These are phyloP conservation scores for Columbina picui DNA, from an alignment of 2,113 vertebrate genomes.

Conservation along the genomic window DNA sequence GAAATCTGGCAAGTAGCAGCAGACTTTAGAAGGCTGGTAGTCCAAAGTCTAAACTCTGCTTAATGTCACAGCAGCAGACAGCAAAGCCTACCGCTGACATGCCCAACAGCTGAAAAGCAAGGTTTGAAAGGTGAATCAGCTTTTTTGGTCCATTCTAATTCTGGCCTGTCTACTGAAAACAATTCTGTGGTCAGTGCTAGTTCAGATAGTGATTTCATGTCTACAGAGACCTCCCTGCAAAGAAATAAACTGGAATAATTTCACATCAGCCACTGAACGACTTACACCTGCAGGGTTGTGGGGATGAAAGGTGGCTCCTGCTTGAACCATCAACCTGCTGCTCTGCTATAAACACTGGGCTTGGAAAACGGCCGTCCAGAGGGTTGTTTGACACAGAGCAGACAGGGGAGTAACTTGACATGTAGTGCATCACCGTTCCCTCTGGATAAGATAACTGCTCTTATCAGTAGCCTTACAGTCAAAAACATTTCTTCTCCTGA, in stretches of 20 bases:
- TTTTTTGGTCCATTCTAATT: background rate
- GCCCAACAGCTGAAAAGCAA: background rate
- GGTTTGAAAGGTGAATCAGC: background rate
- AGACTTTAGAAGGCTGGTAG: background rate
- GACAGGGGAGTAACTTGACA: background rate
- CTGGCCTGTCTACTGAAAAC: background rate
- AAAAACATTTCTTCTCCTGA: background rate
- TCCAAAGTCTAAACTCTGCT: background rate
- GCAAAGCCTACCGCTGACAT: background rate
- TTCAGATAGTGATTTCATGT: background rate
- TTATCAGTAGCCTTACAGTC: background rate
- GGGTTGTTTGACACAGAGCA: background rate
- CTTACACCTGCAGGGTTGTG: background rate
- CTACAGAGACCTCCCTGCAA: background rate
- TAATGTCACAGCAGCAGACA: background rate
- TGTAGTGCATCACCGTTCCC: fast-evolving
- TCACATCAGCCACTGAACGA: background rate
- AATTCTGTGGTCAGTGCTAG: background rate
- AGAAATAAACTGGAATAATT: background rate
- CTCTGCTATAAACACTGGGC: background rate
- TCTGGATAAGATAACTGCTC: background rate
- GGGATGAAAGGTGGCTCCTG: background rate
- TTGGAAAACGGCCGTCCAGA: background rate
- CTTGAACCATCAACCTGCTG: background rate
- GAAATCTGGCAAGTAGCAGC: background rate